These are phyloP conservation scores for Bolinopsis microptera DNA, from an alignment of 37 sponge, comb jelly and placozoan species.

Conservation along the genomic window DNA sequence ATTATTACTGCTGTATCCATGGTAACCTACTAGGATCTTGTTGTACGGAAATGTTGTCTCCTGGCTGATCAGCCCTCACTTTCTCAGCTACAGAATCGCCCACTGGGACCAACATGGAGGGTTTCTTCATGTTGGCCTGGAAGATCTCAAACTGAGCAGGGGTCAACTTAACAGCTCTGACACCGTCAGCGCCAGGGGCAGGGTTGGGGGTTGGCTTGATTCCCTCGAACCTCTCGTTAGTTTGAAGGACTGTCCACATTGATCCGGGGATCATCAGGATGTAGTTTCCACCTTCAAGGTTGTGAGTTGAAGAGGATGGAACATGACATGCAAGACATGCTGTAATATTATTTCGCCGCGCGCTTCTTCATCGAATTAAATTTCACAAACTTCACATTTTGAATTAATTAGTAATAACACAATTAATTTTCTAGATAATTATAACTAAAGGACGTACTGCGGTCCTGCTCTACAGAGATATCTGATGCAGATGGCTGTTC, in stretches of 20 bases:
- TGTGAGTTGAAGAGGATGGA: too few relatives aligned
- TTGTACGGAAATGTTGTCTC: conserved; percentile 5
- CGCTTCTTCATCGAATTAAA: too few relatives aligned
- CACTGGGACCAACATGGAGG: not conserved
- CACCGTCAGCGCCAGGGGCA: not conserved
- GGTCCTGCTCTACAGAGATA: not conserved
- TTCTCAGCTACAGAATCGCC: not conserved
- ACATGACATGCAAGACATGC: too few relatives aligned
- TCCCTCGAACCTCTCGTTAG: conserved; percentile 6
- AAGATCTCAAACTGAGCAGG: conserved; percentile 32
- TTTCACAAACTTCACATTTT: too few relatives aligned
- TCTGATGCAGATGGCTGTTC: not conserved
- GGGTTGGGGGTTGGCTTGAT: not conserved
- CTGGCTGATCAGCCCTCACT: not conserved
- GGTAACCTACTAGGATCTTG: conserved; percentile 15
- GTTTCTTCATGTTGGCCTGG: conserved; percentile 49
- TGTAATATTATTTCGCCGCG: too few relatives aligned
- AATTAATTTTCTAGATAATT: too few relatives aligned
- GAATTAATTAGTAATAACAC: too few relatives aligned
- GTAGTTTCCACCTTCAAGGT: conserved; percentile 32
- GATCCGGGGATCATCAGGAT: not conserved
- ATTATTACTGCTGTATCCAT: not conserved
- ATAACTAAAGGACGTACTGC: too few relatives aligned
- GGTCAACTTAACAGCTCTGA: not conserved
- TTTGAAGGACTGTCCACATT: not conserved